Base-by-base conservation (phyloP, 2,113 vertebrate species). In the Larimichthys polyactis region DNA sequence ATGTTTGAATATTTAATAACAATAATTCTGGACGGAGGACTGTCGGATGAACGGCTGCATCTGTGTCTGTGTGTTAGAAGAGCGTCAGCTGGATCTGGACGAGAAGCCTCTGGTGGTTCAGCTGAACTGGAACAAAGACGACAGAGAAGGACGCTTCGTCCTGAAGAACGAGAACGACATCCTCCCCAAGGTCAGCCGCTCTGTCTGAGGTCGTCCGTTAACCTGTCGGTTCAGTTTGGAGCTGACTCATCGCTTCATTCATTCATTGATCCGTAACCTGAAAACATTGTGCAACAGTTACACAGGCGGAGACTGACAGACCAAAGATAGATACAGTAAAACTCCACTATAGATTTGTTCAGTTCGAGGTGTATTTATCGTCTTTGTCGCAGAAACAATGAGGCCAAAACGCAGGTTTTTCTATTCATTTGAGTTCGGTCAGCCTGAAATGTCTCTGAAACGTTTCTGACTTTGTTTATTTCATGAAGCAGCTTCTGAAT, bases 91-190 rank as follows among this genome's bases (percentile, higher is more conserved):
- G 94, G 98, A 99, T 87, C 89, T 96, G 81, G 98, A 99, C 60
- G 98, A 99, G 96, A 99, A 99, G 81, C 98, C 98, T 75, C 95
- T 99, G 15, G 98, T 99, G 46, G 98, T 99, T 60, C 98, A 99
- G 62, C 91, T 99, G 79, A 99, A 99, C 90, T 99, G 98, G 98
- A 99, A 99, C 93, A 99, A 99, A 91, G 98, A 99, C 70, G 98
- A 99, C 91, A 91, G 98, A 17, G 98, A 99, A 82, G 98, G 98
- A 59, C 96, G 98, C 58, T 99, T 99, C 27, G 98, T 99, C 48
- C 96, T 99, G n/a, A 99, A 99, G 95, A 99, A 99, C 5, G 98
- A 99, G 94, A 99, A 99, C 2, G 98, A 99, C 79, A 94, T 97
- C 0, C 7, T 96, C 44, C 96, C 96, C 79, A 99, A 99, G 97